A percentile compares a stretch with the other conserved stretches of the same genome.
Conservation (phyloP, 2,797 vertebrate genomes). For the Artibeus lituratus region DNA sequence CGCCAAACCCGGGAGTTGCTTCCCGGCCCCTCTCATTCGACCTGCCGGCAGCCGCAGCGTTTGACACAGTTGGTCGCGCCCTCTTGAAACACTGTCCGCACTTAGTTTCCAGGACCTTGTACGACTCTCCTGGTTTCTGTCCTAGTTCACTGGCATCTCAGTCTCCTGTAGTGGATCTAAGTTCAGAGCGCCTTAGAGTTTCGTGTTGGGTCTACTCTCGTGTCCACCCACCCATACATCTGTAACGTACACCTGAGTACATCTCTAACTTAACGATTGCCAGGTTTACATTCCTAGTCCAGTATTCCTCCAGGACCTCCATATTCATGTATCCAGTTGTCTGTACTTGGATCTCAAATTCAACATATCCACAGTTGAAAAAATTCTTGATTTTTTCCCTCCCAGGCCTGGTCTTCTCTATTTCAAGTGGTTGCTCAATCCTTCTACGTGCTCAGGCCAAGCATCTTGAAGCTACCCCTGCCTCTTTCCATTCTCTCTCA, state of each 20-base stretch:
- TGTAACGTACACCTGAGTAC: background rate
- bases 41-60: background rate
- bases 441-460: background rate
- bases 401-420: background rate
- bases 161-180: background rate
- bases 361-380: background rate
- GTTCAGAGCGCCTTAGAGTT: background rate
- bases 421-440: background rate
- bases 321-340: background rate
- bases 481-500: background rate
- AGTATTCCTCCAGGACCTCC: background rate
- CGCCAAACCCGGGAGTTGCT: background rate
- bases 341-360: background rate
- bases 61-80: background rate
- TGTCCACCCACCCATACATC: background rate
- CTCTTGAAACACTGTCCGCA: background rate
- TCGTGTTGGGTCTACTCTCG: background rate
- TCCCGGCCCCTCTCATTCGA: background rate
- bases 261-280: background rate
- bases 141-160: background rate
- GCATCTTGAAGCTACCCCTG: background rate
- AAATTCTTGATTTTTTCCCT: background rate
- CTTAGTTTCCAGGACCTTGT: background rate
- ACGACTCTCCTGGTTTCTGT: background rate
- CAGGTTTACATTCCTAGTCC: background rate